These are phyloP conservation scores for Acrobasis repandana DNA, from an alignment of 2,888 invertebrate genomes.

Conservation along the genomic window DNA sequence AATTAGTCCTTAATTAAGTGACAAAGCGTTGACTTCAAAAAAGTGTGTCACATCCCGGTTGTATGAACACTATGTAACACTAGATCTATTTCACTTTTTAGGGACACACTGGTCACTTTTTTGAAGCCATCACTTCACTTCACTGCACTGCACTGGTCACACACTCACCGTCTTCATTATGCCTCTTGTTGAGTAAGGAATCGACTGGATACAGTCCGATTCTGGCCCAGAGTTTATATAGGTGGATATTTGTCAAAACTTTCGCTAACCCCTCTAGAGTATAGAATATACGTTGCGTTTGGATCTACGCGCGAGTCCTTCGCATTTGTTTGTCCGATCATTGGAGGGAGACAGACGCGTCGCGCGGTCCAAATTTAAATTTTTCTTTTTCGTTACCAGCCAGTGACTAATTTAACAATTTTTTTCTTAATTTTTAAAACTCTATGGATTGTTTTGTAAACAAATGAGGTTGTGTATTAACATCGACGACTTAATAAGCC, in stretches of 20 bases:
- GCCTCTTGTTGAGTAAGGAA: conserved; percentile 78
- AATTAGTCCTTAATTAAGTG: conserved; percentile 4
- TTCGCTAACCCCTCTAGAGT: conserved; percentile 75
- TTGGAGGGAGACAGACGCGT: conserved; percentile 63
- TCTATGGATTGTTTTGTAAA: conserved; percentile 6
- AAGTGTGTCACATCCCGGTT: conserved; percentile 60
- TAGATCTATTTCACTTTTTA: conserved; percentile 36
- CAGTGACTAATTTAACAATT: conserved; percentile 13
- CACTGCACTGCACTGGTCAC: conserved; percentile 57
- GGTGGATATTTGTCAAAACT: conserved; percentile 78
- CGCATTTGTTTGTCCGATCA: conserved; percentile 63
- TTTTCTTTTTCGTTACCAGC: conserved; percentile 28
- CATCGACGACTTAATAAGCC: background rate
- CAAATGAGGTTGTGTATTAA: conserved; percentile 15
- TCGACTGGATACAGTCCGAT: conserved; percentile 73
- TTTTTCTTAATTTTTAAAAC: conserved; percentile 5
- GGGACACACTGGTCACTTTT: conserved; percentile 65
- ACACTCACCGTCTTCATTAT: conserved; percentile 79
- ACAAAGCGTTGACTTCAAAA: conserved; percentile 71
- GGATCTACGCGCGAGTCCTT: conserved; percentile 61
- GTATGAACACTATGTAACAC: conserved; percentile 31
- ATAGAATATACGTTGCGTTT: conserved; percentile 55
- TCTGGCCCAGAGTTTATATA: conserved; percentile 77
- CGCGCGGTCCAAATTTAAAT: conserved; percentile 48
- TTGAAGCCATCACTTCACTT: conserved; percentile 71